These are phyloP conservation scores for Calcarius lapponicus DNA, from an alignment of 2,797 vertebrate genomes.

Conservation along the genomic window DNA sequence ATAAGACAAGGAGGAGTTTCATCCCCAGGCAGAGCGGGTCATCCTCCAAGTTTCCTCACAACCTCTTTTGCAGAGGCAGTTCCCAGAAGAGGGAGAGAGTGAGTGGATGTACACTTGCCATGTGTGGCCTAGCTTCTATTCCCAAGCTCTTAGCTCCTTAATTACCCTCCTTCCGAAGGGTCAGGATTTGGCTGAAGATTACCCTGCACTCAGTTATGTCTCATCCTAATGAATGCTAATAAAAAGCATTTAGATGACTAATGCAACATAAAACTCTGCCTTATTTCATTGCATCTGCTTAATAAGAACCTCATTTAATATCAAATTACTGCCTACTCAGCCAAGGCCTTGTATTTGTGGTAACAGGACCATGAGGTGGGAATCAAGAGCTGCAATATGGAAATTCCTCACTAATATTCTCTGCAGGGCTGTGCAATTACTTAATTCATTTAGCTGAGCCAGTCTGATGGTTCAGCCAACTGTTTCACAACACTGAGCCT, in stretches of 20 bases:
- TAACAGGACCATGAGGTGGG: constrained; percentile 80
- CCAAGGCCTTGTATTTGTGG: constrained; percentile 80
- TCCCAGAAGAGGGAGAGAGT: background rate
- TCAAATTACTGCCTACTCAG: constrained; percentile 84
- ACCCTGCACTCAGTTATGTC: constrained; percentile 75
- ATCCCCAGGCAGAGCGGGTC: background rate
- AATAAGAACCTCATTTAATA: constrained; percentile 81
- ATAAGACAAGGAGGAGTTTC: constrained; percentile 40
- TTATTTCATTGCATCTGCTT: constrained; percentile 82
- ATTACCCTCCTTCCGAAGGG: constrained; percentile 62
- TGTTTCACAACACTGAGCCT: constrained; percentile 71
- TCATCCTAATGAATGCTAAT: constrained; percentile 86
- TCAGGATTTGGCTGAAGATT: constrained; percentile 79
- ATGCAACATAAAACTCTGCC: constrained; percentile 70
- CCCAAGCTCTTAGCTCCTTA: constrained; percentile 56
- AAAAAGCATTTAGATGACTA: constrained; percentile 82
- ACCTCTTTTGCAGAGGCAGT: constrained; percentile 14
- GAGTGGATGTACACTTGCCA: background rate
- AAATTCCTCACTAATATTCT: constrained; percentile 86
- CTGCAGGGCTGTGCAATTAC: constrained; percentile 83
- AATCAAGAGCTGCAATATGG: constrained; percentile 87
- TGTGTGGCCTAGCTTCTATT: constrained; percentile 69
- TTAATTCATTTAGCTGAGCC: constrained; percentile 84
- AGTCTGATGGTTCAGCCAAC: constrained; percentile 79
- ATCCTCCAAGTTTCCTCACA: constrained; percentile 61